Percentiles rank a stretch among this genome's conserved stretches.
phyloP scores from a whole-genome alignment of 2,113 vertebrate genomes.

The Seriola rivoliana region DNA sequence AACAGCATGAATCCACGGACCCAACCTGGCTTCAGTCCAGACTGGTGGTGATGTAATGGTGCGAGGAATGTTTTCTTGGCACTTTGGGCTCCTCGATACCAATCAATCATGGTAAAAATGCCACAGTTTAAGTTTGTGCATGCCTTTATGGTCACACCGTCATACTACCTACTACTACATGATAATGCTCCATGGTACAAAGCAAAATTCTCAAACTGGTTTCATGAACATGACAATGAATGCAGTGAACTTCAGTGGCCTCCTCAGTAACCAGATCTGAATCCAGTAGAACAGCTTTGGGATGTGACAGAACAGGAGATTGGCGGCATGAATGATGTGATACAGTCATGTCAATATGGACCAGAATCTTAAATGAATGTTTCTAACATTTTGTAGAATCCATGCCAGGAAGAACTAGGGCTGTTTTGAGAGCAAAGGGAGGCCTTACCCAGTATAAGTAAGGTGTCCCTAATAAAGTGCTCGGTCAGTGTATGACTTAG shows the following conservation, averaged over 20 bases:
- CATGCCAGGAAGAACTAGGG: not conserved
- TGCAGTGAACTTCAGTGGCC: not conserved
- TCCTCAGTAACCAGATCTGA: not conserved
- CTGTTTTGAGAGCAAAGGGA: not conserved
- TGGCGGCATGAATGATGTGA: not conserved
- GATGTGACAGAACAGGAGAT: not conserved
- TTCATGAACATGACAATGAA: not conserved
- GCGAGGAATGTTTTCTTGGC: not conserved
- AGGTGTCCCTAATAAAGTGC: not conserved
- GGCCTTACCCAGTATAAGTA: not conserved
- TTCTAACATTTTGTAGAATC: not conserved
- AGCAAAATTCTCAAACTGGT: not conserved
- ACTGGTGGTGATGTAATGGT: not conserved
- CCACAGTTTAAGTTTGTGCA: not conserved
- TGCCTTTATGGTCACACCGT: too few species aligned
- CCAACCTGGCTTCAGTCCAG: not conserved
- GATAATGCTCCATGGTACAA: not conserved
- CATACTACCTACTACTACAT: not conserved
- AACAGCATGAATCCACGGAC: not conserved
- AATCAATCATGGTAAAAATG: not conserved
- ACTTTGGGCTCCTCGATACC: not conserved
- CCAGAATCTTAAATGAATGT: not conserved
- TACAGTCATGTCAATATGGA: not conserved
- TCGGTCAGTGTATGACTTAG: constrained; percentile 8
- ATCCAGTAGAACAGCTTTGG: not conserved